These are phyloP conservation scores for Frankliniella intonsa DNA, from an alignment of 2,888 invertebrate species.

Conservation along the genomic window DNA sequence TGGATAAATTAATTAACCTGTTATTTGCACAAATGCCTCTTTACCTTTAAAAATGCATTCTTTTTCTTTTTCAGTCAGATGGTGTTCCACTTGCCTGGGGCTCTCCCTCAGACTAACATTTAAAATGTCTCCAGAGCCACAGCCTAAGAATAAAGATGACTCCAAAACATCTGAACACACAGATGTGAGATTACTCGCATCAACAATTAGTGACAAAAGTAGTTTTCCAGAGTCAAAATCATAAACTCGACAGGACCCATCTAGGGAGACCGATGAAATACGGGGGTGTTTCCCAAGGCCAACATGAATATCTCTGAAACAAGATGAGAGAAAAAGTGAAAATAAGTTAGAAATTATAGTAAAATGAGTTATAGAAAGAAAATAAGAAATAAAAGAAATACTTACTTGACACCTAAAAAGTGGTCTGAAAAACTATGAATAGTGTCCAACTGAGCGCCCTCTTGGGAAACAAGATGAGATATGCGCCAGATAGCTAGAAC, in stretches of 20 bases:
- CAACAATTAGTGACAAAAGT: slow-evolving; percentile 69
- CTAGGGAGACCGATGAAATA: slow-evolving; percentile 71
- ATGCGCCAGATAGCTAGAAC: slow-evolving; percentile 76
- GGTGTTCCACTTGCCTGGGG: slow-evolving; percentile 62
- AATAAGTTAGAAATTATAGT: not conserved
- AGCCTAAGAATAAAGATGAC: slow-evolving; percentile 69
- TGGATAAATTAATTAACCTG: not conserved
- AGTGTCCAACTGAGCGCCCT: slow-evolving; percentile 53
- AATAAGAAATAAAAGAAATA: not conserved
- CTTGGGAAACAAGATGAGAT: slow-evolving; percentile 50
- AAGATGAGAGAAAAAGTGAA: not conserved
- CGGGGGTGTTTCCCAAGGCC: slow-evolving; percentile 67
- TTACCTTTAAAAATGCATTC: slow-evolving; percentile 49
- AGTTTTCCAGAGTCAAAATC: slow-evolving; percentile 64
- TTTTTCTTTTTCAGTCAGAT: slow-evolving; percentile 52
- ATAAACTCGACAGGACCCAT: slow-evolving; percentile 73
- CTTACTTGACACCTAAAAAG: slow-evolving; percentile 59
- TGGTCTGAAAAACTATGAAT: slow-evolving; percentile 72
- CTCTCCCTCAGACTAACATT: slow-evolving; percentile 62
- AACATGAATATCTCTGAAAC: slow-evolving; percentile 63
- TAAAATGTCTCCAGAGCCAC: slow-evolving; percentile 64
- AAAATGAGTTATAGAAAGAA: not conserved
- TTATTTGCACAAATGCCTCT: not conserved
- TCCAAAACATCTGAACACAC: slow-evolving; percentile 67
- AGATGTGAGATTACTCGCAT: slow-evolving; percentile 58